Evolutionary conservation across 2,113 vertebrate species (phyloP).

Genomic region (Pandion haliaetus): DNA sequence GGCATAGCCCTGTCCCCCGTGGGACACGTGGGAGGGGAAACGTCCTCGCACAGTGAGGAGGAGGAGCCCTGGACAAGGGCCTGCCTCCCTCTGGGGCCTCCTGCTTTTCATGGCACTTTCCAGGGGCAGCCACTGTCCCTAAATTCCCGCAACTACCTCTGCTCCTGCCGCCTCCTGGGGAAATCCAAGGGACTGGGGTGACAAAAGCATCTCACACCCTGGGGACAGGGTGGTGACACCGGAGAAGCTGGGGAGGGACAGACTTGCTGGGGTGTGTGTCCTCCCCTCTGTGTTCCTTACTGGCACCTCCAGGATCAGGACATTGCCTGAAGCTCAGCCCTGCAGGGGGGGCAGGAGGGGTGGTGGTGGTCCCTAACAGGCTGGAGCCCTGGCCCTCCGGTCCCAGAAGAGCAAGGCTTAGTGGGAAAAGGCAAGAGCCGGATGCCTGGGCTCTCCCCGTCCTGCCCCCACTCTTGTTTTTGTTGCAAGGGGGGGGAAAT

Average conservation of each 20-base stretch:
- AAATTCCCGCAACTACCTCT: background rate
- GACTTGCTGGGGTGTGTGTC: fast-evolving
- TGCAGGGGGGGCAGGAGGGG: background rate
- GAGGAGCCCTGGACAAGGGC: background rate
- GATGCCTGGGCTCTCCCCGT: background rate
- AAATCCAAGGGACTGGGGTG: background rate
- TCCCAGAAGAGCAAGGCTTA: background rate
- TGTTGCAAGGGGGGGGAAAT: background rate
- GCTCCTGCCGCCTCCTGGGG: background rate
- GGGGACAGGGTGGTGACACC: background rate
- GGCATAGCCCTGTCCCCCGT: background rate
- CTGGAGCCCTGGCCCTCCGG: background rate
- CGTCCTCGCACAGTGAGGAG: background rate
- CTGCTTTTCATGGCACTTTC: background rate
- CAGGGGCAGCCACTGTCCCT: background rate
- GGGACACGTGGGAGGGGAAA: background rate
- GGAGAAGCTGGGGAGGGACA: background rate
- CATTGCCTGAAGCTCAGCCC: background rate
- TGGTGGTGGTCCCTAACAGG: background rate
- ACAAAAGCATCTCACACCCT: background rate
- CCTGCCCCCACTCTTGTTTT: background rate
- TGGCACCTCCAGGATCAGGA: background rate
- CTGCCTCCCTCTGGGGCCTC: background rate
- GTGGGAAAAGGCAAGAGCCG: background rate
- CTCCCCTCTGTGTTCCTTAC: background rate